These are phyloP conservation scores for Grapholita molesta DNA, from an alignment of 1,140 invertebrate genomes.

Conservation along the genomic window DNA sequence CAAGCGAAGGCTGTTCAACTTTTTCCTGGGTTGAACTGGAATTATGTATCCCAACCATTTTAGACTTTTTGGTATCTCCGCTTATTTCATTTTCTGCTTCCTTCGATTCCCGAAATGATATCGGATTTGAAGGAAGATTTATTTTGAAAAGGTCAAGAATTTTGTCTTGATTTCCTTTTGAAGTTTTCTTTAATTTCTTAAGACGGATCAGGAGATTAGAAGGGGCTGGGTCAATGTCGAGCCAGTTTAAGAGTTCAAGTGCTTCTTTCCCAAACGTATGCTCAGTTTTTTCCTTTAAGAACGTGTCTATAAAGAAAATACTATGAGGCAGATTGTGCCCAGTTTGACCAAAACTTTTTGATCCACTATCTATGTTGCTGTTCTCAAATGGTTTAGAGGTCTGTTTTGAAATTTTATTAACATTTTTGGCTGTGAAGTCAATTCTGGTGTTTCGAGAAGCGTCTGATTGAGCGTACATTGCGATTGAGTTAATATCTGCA, in stretches of 20 bases:
- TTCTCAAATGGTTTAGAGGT: no score
- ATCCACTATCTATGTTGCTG: no score
- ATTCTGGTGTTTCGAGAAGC: background rate
- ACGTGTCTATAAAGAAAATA: background rate
- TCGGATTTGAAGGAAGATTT: background rate
- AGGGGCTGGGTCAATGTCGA: background rate
- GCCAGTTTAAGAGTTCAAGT: background rate
- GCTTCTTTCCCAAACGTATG: background rate
- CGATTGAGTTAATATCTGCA: background rate
- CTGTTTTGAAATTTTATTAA: no score
- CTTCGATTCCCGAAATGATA: background rate
- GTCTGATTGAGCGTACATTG: background rate
- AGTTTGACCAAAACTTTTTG: background rate
- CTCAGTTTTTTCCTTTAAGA: background rate
- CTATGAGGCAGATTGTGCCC: no score
- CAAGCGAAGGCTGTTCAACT: no score
- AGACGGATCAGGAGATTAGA: background rate
- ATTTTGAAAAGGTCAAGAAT: background rate
- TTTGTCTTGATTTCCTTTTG: background rate
- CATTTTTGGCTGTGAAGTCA: background rate
- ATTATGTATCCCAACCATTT: background rate
- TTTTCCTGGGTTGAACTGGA: no score
- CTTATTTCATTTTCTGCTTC: background rate
- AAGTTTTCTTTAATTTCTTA: background rate
- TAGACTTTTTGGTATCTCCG: background rate